Base-by-base conservation (phyloP, 2,113 vertebrate genomes). In the Balaenoptera acutorostrata region DNA sequence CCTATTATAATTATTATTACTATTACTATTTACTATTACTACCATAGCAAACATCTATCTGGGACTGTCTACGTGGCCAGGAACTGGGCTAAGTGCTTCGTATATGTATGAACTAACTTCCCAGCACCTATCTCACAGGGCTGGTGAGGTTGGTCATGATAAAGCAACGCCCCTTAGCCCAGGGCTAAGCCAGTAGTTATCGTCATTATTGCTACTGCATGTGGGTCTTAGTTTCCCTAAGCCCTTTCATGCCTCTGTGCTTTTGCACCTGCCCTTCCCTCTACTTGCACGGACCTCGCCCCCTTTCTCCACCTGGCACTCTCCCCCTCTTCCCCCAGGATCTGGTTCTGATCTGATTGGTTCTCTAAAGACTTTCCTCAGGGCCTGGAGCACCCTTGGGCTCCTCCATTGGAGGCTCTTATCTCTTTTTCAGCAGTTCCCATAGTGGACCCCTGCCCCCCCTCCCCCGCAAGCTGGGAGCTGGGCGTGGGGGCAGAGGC, bases 231-330 rank as follows among this genome's bases (percentile, higher is more conserved):
- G 11, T 20, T 44, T 36, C 7, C 52, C 66, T 15, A 4, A 2
- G 9, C 4, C 52, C 14, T 52, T n/a, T 25, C n/a, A 1, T 0
- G 15, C 8, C 6, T 72, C 63, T 33, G 27, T 23, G 66, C 23
- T 33, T 55, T 69, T 7, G 29, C 33, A 29, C 21, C 39, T 39
- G 84, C 46, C 68, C 39, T 72, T 61, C 69, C 27, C 59, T 5
- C 10, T 2, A 39, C 21, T 31, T 27, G n/a, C n/a, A 8, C 21
- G 0, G 0, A 12, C 33, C 21, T 33, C 0, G 0, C 13, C 13
- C 21, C 2, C 29, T 63, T 59, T 81, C 68, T 90, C 59, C 13
- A 15, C 25, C 1, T 17, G 41, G n/a, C 63, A 11, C 13, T 23
- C 13, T n/a, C 13, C 44, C 57, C 21, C 64, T 21, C 57, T 12